Percentiles rank a stretch among this genome's conserved stretches.
Conservation (phyloP, 2,113 vertebrate genomes). For the Poeciliopsis retropinna region DNA sequence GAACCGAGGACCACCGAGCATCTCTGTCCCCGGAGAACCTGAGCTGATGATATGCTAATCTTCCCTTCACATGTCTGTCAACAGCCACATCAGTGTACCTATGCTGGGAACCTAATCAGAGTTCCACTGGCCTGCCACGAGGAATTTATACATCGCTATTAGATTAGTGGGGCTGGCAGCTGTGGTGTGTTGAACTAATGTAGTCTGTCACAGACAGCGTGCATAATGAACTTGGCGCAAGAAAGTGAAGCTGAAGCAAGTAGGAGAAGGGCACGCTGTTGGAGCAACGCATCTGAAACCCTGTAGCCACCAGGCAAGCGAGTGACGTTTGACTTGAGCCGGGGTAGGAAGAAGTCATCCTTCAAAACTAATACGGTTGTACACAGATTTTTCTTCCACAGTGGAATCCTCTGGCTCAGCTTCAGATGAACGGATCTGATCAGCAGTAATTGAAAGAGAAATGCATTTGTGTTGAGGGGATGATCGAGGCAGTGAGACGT, state of each 20-base stretch:
- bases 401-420: conserved; percentile 11
- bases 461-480: neutral
- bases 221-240: conserved; percentile 76
- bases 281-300: conserved; percentile 44
- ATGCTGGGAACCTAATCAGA: conserved; percentile 75
- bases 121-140: conserved; percentile 81
- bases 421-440: conserved; percentile 32
- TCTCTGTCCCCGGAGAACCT: conserved; percentile 49
- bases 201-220: conserved; percentile 78
- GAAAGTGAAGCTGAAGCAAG: conserved; percentile 60
- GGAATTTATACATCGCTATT: conserved; percentile 78
- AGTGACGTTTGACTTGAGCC: conserved; percentile 35
- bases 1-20: conserved; percentile 5
- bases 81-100: conserved; percentile 66
- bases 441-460: conserved; percentile 22
- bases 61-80: conserved; percentile 69
- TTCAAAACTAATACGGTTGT: conserved; percentile 37
- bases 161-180: conserved; percentile 74
- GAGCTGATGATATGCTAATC: conserved; percentile 74
- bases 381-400: conserved; percentile 8
- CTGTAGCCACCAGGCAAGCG: conserved; percentile 41
- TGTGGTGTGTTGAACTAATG: conserved; percentile 76
- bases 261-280: conserved; percentile 40
- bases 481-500: neutral
- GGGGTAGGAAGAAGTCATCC: conserved; percentile 4